Evolutionary conservation across 2,797 vertebrate species (phyloP).

Genomic region (Hipposideros larvatus): DNA sequence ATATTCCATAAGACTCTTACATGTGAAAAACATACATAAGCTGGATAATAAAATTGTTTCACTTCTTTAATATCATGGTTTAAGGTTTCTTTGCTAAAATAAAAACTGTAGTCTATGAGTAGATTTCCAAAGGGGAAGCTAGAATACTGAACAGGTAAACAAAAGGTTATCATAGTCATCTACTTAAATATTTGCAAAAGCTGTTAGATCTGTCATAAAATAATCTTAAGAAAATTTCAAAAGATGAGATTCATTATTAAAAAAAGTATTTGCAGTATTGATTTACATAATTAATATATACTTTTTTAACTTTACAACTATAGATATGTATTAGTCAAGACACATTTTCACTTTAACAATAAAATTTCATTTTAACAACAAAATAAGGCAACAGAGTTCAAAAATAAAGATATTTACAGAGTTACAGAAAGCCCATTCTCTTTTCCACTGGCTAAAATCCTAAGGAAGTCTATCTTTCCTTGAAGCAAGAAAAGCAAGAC

Average conservation of each 20-base stretch:
- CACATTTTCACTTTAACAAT: conserved; percentile 51
- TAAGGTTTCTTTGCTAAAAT: conserved; percentile 6
- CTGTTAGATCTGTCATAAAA: not conserved
- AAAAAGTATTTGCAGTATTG: not conserved
- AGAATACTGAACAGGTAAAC: not conserved
- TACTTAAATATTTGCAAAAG: not conserved
- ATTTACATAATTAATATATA: not conserved
- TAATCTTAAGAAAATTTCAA: not conserved
- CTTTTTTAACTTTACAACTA: not conserved
- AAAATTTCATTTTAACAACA: conserved; percentile 40
- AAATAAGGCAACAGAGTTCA: not conserved
- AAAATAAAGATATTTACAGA: not conserved
- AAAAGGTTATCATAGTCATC: not conserved
- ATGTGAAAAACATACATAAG: not conserved
- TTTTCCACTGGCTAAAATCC: not conserved
- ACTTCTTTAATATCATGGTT: not conserved
- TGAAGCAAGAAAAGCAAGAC: not conserved
- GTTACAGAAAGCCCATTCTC: not conserved
- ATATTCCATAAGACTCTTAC: not conserved
- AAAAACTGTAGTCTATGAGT: not conserved
- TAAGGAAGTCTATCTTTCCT: not conserved
- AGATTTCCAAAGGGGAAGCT: not conserved
- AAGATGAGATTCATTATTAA: not conserved
- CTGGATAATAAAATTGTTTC: not conserved
- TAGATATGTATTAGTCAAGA: not conserved